These are phyloP conservation scores for Rhinolophus sinicus DNA, from an alignment of 2,113 vertebrate genomes.

Conservation along the genomic window DNA sequence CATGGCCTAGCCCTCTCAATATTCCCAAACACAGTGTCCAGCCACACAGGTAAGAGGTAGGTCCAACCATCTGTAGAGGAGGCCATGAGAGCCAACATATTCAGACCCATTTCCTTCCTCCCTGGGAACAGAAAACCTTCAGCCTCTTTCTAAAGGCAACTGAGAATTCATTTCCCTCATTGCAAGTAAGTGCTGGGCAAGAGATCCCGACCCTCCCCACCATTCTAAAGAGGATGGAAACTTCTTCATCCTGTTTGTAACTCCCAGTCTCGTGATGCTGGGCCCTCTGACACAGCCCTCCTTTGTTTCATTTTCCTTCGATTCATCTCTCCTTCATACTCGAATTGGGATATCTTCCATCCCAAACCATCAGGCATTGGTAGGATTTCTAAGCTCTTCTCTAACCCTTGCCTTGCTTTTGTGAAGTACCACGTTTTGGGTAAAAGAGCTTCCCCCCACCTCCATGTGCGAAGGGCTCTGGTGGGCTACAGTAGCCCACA, in stretches of 20 bases:
- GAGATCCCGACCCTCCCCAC: neutral
- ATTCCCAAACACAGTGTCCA: neutral
- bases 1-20: too few relatives aligned
- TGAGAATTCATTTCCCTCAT: neutral
- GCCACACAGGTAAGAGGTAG: neutral
- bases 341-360: neutral
- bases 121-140: neutral
- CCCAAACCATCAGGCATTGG: neutral
- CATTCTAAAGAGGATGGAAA: neutral
- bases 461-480: neutral
- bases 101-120: neutral
- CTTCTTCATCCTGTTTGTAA: neutral
- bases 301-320: neutral
- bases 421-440: neutral
- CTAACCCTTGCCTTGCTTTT: neutral
- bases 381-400: neutral
- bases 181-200: neutral
- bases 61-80: neutral
- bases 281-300: neutral
- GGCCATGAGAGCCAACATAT: rapidly evolving
- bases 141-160: neutral
- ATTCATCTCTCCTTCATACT: neutral
- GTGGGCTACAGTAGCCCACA: neutral
- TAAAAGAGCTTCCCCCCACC: neutral
- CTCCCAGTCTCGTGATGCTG: rapidly evolving